Conservation (phyloP, 2,113 vertebrate species). For the Salvelinus alpinus region DNA sequence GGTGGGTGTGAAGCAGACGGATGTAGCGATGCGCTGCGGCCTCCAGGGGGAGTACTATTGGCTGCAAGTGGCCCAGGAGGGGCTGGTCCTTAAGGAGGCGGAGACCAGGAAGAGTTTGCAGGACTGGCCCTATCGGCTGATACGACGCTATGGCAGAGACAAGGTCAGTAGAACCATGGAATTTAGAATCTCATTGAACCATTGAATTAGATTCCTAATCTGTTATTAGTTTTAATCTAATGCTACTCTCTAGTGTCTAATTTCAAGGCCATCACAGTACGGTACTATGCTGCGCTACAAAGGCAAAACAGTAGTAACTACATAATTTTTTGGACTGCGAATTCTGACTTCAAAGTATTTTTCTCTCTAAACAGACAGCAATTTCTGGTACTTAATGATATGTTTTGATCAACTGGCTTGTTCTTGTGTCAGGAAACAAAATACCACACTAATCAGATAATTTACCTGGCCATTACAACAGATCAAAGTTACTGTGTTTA, state of each 20-base stretch:
- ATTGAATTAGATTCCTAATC: not conserved
- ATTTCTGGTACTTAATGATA: too few relatives aligned
- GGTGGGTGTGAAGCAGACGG: conserved; percentile 81
- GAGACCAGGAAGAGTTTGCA: conserved; percentile 66
- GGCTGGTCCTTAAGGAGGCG: conserved; percentile 78
- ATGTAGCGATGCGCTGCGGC: conserved; percentile 81
- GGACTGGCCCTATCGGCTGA: conserved; percentile 87
- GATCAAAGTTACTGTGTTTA: too few relatives aligned
- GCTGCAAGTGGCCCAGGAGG: conserved; percentile 79
- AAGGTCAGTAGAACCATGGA: conserved; percentile 73
- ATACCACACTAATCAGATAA: too few relatives aligned
- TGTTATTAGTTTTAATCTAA: not conserved
- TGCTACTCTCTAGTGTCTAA: not conserved
- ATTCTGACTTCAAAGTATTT: too few relatives aligned
- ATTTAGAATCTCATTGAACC: not conserved
- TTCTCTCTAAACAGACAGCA: too few relatives aligned
- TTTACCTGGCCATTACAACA: too few relatives aligned
- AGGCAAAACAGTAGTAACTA: too few relatives aligned
- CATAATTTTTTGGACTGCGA: too few relatives aligned
- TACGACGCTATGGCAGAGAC: conserved; percentile 89
- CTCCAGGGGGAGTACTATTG: conserved; percentile 84
- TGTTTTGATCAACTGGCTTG: too few relatives aligned
- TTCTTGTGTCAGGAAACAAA: too few relatives aligned
- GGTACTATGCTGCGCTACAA: too few relatives aligned
- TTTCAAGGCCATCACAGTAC: too few relatives aligned